Conservation (phyloP, 2,797 vertebrate genomes). For the Pogonophryne albipinna region DNA sequence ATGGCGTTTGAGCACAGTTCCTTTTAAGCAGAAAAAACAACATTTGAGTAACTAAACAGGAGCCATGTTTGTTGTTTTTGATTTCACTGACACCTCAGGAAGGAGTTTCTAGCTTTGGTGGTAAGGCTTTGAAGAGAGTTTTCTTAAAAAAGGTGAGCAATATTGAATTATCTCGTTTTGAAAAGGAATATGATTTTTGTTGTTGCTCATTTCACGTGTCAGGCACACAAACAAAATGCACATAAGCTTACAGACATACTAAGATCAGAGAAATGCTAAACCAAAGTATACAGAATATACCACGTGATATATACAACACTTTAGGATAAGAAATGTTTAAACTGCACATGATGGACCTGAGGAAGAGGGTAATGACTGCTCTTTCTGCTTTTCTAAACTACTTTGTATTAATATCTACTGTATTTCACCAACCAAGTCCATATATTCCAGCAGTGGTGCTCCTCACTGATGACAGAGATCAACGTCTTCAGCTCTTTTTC, state of each 20-base stretch:
- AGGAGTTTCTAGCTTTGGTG: constrained; percentile 73
- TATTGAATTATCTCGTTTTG: constrained; percentile 64
- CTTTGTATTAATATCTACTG: not conserved
- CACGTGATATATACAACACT: constrained; percentile 15
- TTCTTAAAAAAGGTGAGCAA: constrained; percentile 66
- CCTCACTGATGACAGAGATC: no score
- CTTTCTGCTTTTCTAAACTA: constrained; percentile 20
- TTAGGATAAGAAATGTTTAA: constrained; percentile 44
- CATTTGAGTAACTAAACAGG: constrained; percentile 79
- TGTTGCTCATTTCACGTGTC: constrained; percentile 54
- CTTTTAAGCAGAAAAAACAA: constrained; percentile 64
- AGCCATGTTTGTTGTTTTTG: constrained; percentile 80
- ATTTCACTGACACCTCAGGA: constrained; percentile 75
- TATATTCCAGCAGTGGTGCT: not conserved
- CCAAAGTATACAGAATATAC: constrained; percentile 31
- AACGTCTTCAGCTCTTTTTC: not conserved
- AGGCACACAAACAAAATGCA: constrained; percentile 29
- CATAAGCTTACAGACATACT: constrained; percentile 17
- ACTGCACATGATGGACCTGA: constrained; percentile 36
- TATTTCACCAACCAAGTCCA: no score
- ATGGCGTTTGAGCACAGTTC: constrained; percentile 45
- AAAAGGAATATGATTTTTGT: constrained; percentile 62
- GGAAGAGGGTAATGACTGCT: constrained; percentile 5
- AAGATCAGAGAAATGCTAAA: constrained; percentile 66
- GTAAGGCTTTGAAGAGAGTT: constrained; percentile 80